Evolutionary conservation across 2,888 invertebrate genomes (phyloP), one percentile per base, ranked within the genome.

Genomic region (Leptopilina myrica): DNA sequence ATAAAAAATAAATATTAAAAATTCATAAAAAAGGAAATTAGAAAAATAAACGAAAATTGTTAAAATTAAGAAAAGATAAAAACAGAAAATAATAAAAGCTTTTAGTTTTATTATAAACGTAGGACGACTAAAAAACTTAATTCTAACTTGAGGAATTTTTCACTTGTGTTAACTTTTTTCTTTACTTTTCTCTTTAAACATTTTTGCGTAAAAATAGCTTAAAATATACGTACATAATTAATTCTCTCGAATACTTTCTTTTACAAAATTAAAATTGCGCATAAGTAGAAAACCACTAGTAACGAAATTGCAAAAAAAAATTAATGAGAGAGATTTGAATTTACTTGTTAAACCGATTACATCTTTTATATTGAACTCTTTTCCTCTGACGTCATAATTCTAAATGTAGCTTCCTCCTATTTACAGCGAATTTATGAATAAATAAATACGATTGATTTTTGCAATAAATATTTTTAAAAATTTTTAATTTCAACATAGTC

Each of bases 371-470:
- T 62, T 62, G 62, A 62, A 62, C 62, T 5, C 62, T 62, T 62
- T 62, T 62, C 62, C 20, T 20, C 62, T 62, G 62, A 62, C 20
- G 62, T 62, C 62, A 62, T 6, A 15, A 62, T 62, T 62, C 62
- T 62, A 62, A 62, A 62, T 62, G 15, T 20, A 20, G 62, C 62
- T 62, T 15, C 62, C 20, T 62, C 20, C 62, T 62, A 62, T 62
- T 62, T 62, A 62, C 62, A 62, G 62, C 20, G 62, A 62, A 62
- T 62, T 20, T 20, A 62, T 62, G 20, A 62, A 62, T 62, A 62
- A 62, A 62, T 20, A 62, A 62, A 62, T 62, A 62, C 8, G 15
- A 62, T 62, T 62, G 62, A 62, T 62, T 62, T 20, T 12, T 49
- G 49, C 62, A 62, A 62, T 62, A 62, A 62, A 62, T 15, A 62